These are phyloP conservation scores for Oxyura jamaicensis DNA, from an alignment of 2,113 vertebrate species.

Conservation along the genomic window DNA sequence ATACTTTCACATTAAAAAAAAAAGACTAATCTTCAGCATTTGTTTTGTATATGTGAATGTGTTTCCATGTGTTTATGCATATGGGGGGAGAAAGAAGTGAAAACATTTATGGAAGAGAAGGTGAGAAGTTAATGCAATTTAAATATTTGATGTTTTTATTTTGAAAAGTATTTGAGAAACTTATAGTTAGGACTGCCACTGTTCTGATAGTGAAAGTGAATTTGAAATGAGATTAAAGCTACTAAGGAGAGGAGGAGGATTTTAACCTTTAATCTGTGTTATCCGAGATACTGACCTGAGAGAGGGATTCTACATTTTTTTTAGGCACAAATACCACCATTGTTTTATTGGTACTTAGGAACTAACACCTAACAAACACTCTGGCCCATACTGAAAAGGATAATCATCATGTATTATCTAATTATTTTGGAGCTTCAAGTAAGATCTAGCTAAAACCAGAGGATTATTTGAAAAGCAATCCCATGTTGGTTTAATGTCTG, in stretches of 20 bases:
- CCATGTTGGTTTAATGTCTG: not conserved
- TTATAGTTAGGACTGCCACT: not conserved
- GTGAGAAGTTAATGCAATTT: slow-evolving; percentile 10
- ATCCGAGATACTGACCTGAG: not conserved
- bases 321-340: not conserved
- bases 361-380: not conserved
- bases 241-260: not conserved
- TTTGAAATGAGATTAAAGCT: not conserved
- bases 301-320: not conserved
- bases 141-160: not conserved
- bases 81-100: not conserved
- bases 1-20: not conserved
- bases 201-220: not conserved
- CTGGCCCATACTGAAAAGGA: not conserved
- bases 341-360: not conserved
- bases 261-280: not conserved
- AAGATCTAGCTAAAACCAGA: not conserved
- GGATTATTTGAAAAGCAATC: not conserved
- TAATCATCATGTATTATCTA: not conserved
- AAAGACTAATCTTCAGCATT: not conserved
- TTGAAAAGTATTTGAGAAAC: not conserved
- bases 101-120: not conserved
- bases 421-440: not conserved
- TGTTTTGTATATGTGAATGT: not conserved
- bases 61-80: not conserved